phyloP scores from a whole-genome alignment of 2,888 invertebrate genomes.

The Dicranocentrus wangi region DNA sequence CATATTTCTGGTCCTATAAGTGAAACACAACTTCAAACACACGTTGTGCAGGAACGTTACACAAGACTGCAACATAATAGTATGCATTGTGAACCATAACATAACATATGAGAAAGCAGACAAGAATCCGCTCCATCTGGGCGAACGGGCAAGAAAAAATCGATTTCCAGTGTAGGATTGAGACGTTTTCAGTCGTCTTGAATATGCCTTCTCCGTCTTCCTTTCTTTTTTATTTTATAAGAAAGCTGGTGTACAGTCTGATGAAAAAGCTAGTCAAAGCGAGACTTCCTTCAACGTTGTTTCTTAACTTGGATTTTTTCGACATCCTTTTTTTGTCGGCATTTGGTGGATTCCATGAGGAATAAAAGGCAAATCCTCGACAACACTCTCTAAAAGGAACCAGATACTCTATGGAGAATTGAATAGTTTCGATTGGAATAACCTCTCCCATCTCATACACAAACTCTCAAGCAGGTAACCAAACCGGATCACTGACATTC shows the following conservation, averaged over 20 bases:
- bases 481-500: no score
- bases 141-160: conserved; percentile 46
- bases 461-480: not conserved
- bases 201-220: conserved; percentile 9
- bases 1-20: not conserved
- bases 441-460: no score
- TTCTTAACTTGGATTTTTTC: conserved; percentile 12
- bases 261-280: conserved; percentile 5
- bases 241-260: not conserved
- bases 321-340: not conserved
- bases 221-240: conserved; percentile 22
- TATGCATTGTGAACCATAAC: not conserved
- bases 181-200: conserved; percentile 42
- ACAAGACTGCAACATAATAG: conserved; percentile 24
- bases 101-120: conserved; percentile 18
- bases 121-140: conserved; percentile 54
- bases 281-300: conserved; percentile 1
- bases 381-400: conserved; percentile 16
- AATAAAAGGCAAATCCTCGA: not conserved
- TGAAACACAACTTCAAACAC: not conserved
- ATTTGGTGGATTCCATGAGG: conserved; percentile 7
- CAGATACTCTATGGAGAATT: conserved; percentile 29
- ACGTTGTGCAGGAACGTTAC: conserved; percentile 3
- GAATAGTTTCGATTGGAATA: conserved; percentile 26
- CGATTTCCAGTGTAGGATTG: conserved; percentile 58